Conservation (phyloP, 2,888 invertebrate species). For the Sesia apiformis region DNA sequence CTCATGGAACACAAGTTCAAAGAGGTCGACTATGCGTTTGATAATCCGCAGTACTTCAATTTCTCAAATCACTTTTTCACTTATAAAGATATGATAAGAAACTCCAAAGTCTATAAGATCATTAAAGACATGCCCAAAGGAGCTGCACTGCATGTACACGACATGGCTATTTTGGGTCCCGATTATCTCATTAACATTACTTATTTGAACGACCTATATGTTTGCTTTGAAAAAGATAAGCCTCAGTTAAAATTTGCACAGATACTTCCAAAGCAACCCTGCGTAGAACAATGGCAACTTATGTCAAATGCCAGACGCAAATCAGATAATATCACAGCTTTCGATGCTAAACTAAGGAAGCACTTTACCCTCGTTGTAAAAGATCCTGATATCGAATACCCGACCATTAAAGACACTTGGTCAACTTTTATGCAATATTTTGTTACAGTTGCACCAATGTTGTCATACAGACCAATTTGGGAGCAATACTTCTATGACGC, state of each 20-base stretch:
- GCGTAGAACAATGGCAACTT: constrained; percentile 54
- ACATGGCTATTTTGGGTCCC: constrained; percentile 76
- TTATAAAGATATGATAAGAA: constrained; percentile 71
- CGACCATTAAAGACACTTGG: constrained; percentile 76
- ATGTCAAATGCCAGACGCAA: constrained; percentile 52
- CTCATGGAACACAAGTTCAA: constrained; percentile 73
- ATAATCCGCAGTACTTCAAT: constrained; percentile 73
- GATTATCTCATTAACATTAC: constrained; percentile 79
- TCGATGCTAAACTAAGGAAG: constrained; percentile 68
- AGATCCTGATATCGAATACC: constrained; percentile 56
- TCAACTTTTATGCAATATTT: constrained; percentile 73
- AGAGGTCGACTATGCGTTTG: constrained; percentile 70
- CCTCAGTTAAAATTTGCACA: constrained; percentile 37
- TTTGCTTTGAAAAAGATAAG: constrained; percentile 41
- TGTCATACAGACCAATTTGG: constrained; percentile 78
- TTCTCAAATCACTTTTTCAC: constrained; percentile 80
- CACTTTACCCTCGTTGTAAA: constrained; percentile 73
- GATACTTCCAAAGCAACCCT: constrained; percentile 22
- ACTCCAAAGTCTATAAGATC: constrained; percentile 78
- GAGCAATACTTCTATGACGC: constrained; percentile 79
- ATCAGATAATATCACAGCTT: constrained; percentile 45
- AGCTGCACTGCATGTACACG: constrained; percentile 80
- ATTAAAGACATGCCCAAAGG: constrained; percentile 84
- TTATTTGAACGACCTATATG: constrained; percentile 75
- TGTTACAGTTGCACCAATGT: constrained; percentile 57